phyloP scores from a whole-genome alignment of 2,113 vertebrate genomes.

The Ptilonorhynchus violaceus region DNA sequence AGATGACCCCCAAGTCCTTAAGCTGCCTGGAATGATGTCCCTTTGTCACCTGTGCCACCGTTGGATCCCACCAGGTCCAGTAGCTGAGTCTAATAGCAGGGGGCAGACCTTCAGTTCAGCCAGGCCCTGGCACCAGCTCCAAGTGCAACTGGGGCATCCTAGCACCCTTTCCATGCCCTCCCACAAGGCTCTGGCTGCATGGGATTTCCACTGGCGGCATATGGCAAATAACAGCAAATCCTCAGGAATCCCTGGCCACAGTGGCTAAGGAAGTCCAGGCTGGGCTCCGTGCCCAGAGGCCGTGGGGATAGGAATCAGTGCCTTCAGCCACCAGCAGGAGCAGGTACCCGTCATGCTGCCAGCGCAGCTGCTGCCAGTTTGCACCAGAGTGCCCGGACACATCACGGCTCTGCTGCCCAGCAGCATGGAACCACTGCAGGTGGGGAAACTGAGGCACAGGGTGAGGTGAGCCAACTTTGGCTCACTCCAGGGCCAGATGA shows the following conservation, averaged over 20 bases:
- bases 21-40: background rate
- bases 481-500: background rate
- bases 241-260: background rate
- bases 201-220: background rate
- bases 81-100: background rate
- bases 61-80: background rate
- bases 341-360: fast-evolving
- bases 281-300: background rate
- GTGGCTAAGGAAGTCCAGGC: background rate
- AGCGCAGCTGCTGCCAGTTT: background rate
- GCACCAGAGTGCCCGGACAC: fast-evolving
- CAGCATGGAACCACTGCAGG: fast-evolving
- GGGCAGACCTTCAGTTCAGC: background rate
- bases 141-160: background rate
- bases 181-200: background rate
- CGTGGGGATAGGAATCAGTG: background rate
- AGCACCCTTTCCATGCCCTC: background rate
- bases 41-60: fast-evolving
- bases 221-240: background rate
- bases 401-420: fast-evolving
- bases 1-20: background rate
- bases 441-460: background rate
- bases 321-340: background rate
- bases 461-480: background rate
- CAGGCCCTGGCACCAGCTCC: background rate